These are phyloP conservation scores for Meiosimyza platycephala DNA, from an alignment of 2,888 invertebrate genomes.

Conservation along the genomic window DNA sequence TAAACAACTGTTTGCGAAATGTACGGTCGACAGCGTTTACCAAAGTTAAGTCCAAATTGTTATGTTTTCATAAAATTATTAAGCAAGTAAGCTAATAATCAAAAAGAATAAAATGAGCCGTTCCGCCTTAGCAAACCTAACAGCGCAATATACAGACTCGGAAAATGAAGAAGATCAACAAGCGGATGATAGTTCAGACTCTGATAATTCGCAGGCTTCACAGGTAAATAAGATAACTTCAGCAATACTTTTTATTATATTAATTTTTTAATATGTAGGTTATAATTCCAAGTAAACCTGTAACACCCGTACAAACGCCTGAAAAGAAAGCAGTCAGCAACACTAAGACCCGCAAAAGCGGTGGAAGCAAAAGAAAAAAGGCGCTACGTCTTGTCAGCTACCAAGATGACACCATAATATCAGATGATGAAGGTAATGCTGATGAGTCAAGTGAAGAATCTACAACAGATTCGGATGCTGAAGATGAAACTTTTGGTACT, in stretches of 20 bases:
- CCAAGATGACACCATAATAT: slow-evolving; percentile 79
- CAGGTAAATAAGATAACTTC: slow-evolving; percentile 49
- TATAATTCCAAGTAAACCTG: slow-evolving; percentile 54
- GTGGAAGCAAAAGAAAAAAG: slow-evolving; percentile 46
- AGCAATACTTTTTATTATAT: background rate
- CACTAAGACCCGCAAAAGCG: slow-evolving; percentile 44
- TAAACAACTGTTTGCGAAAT: background rate
- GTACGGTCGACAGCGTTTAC: background rate
- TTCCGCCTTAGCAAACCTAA: slow-evolving; percentile 82
- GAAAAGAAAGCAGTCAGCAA: slow-evolving; percentile 40
- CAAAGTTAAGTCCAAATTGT: too few relatives aligned
- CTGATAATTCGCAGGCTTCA: slow-evolving; percentile 64
- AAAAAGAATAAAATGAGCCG: slow-evolving; percentile 44
- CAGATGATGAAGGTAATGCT: slow-evolving; percentile 74
- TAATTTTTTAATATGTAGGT: slow-evolving; percentile 47
- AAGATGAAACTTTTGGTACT: slow-evolving; percentile 40
- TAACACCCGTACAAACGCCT: slow-evolving; percentile 48
- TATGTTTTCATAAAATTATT: background rate
- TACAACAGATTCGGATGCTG: slow-evolving; percentile 45
- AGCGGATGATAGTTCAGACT: slow-evolving; percentile 63
- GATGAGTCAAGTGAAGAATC: slow-evolving; percentile 65
- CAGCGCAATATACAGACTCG: slow-evolving; percentile 91
- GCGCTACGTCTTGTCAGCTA: slow-evolving; percentile 75
- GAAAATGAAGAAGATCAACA: slow-evolving; percentile 85
- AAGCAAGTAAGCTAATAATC: background rate